Base-by-base conservation (phyloP, 2,797 vertebrate genomes). In the Mus caroli region DNA sequence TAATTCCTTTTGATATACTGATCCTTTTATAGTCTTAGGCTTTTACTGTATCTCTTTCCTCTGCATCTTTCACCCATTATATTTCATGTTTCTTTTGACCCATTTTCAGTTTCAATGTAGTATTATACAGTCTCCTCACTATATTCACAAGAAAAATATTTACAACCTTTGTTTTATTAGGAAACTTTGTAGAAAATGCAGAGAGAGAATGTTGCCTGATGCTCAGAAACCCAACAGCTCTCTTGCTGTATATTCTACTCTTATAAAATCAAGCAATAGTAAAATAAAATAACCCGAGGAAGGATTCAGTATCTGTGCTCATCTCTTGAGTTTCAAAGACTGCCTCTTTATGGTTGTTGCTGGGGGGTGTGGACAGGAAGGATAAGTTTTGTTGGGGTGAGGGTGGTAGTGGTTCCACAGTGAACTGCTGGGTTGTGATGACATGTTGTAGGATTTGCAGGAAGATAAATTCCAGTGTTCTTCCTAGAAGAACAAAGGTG, bases 101-200 rank as follows among this genome's bases (percentile, higher is more conserved):
- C 4, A 7, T 79, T 92, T 96, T 93, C 26, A 91, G 1, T 88
- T 96, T 64, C 80, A 12, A 31, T 88, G 31, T 0, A 22, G 14
- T 52, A 86, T 82, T 52, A 86, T 82, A 82, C 3, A 26, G 4
- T 91, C 9, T 86, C 31, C 93, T 95, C 31, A 88, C 24, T 78
- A 54, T 80, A 85, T 54, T 31, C 69, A 73, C 4, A 84, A 80
- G 71, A 91, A 90, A 87, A 62, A 0, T 14, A 58, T 20, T 83
- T 28, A 80, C 9, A 79, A 7, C 22, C n/a, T 73, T 87, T 69
- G 13, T 86, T 86, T 76, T 71, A 19, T 62, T 69, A 64, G 17
- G 78, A 79, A 37, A 52, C 43, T 93, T 78, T n/a, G 12, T 9
- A 96, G 58, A 86, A 78, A 69, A 76, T 69, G 28, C 37, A 1